Base-by-base conservation (phyloP, 1,140 invertebrate species). In the Drosophila nebulosa region DNA sequence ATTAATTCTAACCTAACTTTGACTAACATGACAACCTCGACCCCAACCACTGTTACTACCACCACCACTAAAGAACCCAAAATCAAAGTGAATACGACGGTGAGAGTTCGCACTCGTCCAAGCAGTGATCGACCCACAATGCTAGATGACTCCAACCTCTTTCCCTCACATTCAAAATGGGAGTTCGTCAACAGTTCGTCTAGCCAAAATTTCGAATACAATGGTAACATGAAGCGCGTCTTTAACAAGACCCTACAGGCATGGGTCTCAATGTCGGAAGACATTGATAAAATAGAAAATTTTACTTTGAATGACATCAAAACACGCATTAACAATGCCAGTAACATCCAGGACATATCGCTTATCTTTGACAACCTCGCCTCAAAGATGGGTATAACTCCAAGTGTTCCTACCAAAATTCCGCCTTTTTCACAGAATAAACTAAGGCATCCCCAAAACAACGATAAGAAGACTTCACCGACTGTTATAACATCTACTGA, bases 221-320 rank as follows among this genome's bases (percentile, higher is more conserved):
- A 70, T 30, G 67, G 79, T 5, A 81, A 89, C 18, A 90, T 91
- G 84, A 68, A 80, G 1, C 90, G 84, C 57, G 85, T 91, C 0
- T 91, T 90, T 42, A 91, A 91, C 42, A 83, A 91, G 59, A 91
- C 91, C 0, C 51, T 91, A 14, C 91, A 91, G 27, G 91, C 91
- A 3, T 91, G 90, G 90, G 85, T 91, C 1, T 89, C 39, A 9
- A 46, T 46, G 39, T 46, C 90, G 1, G 90, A 91, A 61, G 90
- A 91, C 64, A 74, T 89, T 16, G 79, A 81, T 51, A 90, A 89
- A 51, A 69, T 86, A 0, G 90, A 90, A 42, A 89, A 89, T 26
- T 27, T 90, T 0, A 89, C 89, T 9, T 27, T 90, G 12, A 72
- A 88, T 16, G 89, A 89, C 3, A 84, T 90, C 52, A 91, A 91